Conservation (phyloP, 2,797 vertebrate species). For the Phoxinus dragarum region DNA sequence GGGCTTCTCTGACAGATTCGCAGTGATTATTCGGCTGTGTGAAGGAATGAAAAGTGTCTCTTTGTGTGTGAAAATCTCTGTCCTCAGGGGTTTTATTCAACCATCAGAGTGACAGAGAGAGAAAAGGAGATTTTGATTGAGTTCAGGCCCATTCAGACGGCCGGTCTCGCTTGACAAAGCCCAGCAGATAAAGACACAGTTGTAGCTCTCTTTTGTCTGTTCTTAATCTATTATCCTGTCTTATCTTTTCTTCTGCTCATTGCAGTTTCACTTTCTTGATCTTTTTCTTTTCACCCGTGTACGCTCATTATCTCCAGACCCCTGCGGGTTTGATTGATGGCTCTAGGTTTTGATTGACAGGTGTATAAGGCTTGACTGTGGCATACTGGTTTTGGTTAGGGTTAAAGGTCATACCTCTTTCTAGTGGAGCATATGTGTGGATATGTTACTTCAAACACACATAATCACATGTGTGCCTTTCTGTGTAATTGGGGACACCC, state of each 20-base stretch:
- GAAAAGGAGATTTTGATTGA: constrained; percentile 43
- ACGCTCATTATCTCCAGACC: constrained; percentile 30
- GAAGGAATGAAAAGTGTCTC: constrained; percentile 39
- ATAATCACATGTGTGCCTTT: background rate
- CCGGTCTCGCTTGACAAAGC: constrained; percentile 31
- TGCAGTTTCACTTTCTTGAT: constrained; percentile 33
- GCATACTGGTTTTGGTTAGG: constrained; percentile 5
- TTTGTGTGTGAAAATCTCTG: constrained; percentile 34
- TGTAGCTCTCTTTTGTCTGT: constrained; percentile 39
- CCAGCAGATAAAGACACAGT: constrained; percentile 44
- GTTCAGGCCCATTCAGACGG: constrained; percentile 40
- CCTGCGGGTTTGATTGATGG: constrained; percentile 30
- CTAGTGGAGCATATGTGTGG: background rate
- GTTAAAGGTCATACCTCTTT: background rate
- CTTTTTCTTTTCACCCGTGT: background rate
- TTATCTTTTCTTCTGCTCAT: constrained; percentile 41
- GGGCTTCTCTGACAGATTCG: constrained; percentile 19
- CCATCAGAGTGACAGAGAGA: constrained; percentile 25
- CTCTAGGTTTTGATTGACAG: constrained; percentile 34
- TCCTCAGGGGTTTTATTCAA: constrained; percentile 44
- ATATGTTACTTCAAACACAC: background rate
- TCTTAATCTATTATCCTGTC: constrained; percentile 13
- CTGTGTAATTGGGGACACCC: background rate
- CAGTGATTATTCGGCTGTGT: constrained; percentile 11
- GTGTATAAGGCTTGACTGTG: background rate